Conservation (phyloP, 2,888 invertebrate genomes). For the Cactoblastis cactorum region DNA sequence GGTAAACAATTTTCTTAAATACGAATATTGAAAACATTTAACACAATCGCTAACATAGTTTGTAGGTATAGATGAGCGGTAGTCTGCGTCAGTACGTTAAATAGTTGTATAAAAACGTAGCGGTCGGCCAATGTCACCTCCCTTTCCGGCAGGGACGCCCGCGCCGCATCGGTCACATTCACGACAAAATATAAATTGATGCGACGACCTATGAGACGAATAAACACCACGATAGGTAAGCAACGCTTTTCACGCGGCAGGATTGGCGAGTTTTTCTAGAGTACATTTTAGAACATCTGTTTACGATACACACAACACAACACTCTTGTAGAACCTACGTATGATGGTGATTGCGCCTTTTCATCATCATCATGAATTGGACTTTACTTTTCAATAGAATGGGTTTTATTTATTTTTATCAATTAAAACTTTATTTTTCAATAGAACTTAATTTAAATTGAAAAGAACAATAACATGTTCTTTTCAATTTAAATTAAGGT, state of each 20-base stretch:
- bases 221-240: conserved; percentile 17
- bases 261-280: background rate
- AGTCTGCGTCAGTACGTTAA: conserved; percentile 63
- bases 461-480: no score
- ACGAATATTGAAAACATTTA: no score
- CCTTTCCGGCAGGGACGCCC: conserved; percentile 59
- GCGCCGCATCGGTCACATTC: conserved; percentile 51
- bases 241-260: conserved; percentile 21
- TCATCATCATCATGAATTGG: no score
- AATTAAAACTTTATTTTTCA: no score
- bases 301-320: background rate
- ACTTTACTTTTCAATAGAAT: no score
- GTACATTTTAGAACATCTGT: background rate
- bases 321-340: no score
- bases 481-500: no score
- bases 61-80: conserved; percentile 43
- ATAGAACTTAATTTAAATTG: no score
- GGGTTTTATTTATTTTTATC: no score
- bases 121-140: conserved; percentile 72
- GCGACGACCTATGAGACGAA: conserved; percentile 43
- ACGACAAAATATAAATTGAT: conserved; percentile 53
- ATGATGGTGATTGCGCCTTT: no score
- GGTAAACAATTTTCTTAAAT: no score
- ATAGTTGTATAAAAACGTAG: conserved; percentile 59
- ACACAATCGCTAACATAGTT: background rate